These are phyloP conservation scores for Cochlearius cochlearius DNA, from an alignment of 2,113 vertebrate species.

Conservation along the genomic window DNA sequence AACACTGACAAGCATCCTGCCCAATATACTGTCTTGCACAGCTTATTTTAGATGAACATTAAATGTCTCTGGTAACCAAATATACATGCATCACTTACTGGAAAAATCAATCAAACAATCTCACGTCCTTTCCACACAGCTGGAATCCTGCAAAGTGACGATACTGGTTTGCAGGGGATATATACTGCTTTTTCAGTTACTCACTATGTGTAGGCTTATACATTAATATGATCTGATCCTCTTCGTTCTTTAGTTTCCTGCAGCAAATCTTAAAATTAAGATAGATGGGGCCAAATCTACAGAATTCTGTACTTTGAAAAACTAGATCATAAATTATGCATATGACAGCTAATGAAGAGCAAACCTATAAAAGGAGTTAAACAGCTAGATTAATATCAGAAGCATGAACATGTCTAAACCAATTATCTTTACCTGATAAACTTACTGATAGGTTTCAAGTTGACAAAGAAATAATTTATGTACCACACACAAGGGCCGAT, in stretches of 20 bases:
- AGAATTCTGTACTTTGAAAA: conserved; percentile 7
- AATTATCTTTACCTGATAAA: conserved; percentile 18
- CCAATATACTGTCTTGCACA: not conserved
- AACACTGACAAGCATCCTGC: not conserved
- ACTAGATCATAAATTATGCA: conserved; percentile 4
- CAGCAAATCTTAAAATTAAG: not conserved
- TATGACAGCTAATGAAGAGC: not conserved
- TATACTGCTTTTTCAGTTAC: not conserved
- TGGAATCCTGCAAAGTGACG: not conserved
- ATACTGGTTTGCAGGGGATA: not conserved
- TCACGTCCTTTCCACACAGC: not conserved
- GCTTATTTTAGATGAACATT: not conserved
- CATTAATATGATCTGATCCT: not conserved
- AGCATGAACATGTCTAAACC: not conserved
- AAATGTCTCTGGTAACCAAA: not conserved
- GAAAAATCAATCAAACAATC: not conserved
- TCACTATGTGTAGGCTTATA: not conserved
- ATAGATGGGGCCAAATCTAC: not conserved
- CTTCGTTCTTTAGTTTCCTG: not conserved
- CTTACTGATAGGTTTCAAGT: not conserved
- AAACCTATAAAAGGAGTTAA: not conserved
- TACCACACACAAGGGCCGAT: not conserved
- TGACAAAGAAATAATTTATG: not conserved
- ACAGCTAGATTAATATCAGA: not conserved
- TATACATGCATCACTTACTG: not conserved